These are phyloP conservation scores for Athrips mouffetella DNA, from an alignment of 2,888 invertebrate genomes.

Conservation along the genomic window DNA sequence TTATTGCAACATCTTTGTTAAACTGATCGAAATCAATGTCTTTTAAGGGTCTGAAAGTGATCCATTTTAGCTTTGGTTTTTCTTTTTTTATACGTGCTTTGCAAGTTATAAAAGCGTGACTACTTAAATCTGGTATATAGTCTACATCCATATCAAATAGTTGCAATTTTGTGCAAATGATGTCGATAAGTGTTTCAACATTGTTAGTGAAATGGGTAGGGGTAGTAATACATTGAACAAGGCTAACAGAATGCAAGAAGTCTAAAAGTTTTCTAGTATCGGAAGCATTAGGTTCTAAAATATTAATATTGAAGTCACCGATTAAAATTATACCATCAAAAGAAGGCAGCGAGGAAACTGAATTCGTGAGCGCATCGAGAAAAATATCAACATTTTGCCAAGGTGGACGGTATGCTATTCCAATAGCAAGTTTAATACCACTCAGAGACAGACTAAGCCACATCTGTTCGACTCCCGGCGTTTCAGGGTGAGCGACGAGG, in stretches of 20 bases:
- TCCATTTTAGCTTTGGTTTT: neutral
- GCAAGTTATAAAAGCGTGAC: neutral
- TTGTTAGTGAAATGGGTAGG: no score
- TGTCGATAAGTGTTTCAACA: neutral
- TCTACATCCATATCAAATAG: neutral
- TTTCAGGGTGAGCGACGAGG: neutral
- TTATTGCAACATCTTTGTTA: neutral
- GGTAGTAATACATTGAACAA: no score
- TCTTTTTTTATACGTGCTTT: neutral
- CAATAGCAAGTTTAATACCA: neutral
- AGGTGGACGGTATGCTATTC: neutral
- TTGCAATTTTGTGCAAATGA: neutral
- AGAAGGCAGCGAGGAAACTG: neutral
- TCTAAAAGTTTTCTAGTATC: no score
- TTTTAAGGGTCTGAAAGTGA: neutral
- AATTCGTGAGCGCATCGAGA: neutral
- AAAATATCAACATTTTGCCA: neutral
- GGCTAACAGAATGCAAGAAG: no score
- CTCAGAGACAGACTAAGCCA: neutral
- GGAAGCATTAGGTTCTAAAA: neutral
- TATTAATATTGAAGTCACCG: neutral
- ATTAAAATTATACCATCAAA: neutral
- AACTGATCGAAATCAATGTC: neutral
- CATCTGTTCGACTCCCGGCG: neutral
- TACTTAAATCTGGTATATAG: neutral